phyloP scores from a whole-genome alignment of 2,888 invertebrate genomes.

The Glyphotaelius pellucidus region DNA sequence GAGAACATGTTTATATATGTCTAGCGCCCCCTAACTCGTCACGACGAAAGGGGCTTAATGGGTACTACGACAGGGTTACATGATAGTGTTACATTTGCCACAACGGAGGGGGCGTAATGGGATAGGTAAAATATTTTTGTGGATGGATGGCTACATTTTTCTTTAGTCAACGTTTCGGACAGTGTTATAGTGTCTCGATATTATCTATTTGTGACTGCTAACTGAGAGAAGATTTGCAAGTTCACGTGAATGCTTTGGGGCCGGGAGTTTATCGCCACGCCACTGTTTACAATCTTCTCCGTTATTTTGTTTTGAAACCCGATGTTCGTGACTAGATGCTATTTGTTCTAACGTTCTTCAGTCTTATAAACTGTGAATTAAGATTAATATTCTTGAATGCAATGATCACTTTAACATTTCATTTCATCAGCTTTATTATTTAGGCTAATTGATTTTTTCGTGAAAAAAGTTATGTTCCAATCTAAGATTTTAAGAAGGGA shows the following conservation, averaged over 20 bases:
- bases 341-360: slow-evolving; percentile 16
- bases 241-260: background rate
- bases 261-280: background rate
- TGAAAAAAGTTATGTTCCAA: background rate
- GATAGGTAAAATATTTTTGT: no score
- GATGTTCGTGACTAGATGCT: slow-evolving; percentile 43
- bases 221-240: background rate
- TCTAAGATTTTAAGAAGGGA: background rate
- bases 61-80: no score
- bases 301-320: slow-evolving; percentile 5
- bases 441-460: background rate
- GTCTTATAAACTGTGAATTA: background rate
- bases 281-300: background rate
- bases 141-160: no score
- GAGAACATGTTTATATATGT: no score
- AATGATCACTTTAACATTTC: background rate
- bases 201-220: background rate
- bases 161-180: no score
- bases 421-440: background rate
- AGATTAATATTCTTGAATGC: background rate
- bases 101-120: no score
- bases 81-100: no score
- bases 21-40: no score
- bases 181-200: no score
- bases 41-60: no score